Percentiles rank a stretch among this genome's conserved stretches.
These are phyloP conservation scores for Saguinus midas DNA, from an alignment of 2,113 vertebrate species.

Conservation along the genomic window DNA sequence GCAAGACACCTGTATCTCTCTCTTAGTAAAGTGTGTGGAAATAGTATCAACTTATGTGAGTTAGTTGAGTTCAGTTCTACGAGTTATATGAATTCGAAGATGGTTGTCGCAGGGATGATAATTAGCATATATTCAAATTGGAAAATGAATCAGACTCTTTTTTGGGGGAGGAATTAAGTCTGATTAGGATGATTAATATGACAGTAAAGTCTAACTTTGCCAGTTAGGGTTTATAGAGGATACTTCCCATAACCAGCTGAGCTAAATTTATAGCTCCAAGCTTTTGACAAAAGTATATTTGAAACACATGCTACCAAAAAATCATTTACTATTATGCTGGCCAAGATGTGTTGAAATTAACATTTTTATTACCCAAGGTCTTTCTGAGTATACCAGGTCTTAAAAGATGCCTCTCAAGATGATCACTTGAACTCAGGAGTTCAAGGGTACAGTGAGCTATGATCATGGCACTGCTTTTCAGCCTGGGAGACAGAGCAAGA, in stretches of 20 bases:
- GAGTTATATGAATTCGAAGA: background rate
- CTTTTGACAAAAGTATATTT: background rate
- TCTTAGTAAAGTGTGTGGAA: background rate
- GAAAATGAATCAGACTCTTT: background rate
- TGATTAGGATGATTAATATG: background rate
- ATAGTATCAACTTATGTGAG: background rate
- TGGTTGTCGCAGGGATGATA: background rate
- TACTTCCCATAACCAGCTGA: background rate
- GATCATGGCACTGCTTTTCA: no score
- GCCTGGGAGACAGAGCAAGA: background rate
- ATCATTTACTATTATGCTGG: background rate
- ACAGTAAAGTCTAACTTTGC: background rate
- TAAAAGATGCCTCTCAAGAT: background rate
- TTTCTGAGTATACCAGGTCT: background rate
- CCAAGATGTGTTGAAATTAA: background rate
- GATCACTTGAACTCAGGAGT: no score
- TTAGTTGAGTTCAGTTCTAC: background rate
- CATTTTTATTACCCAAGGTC: background rate
- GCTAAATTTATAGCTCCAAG: background rate
- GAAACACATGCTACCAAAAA: background rate
- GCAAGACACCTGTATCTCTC: background rate
- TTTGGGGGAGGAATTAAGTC: background rate
- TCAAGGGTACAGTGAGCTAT: no score
- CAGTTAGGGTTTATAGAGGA: background rate
- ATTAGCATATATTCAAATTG: constrained; percentile 2